These are phyloP conservation scores for Diachrysia chrysitis DNA, from an alignment of 2,888 invertebrate species.

Conservation along the genomic window DNA sequence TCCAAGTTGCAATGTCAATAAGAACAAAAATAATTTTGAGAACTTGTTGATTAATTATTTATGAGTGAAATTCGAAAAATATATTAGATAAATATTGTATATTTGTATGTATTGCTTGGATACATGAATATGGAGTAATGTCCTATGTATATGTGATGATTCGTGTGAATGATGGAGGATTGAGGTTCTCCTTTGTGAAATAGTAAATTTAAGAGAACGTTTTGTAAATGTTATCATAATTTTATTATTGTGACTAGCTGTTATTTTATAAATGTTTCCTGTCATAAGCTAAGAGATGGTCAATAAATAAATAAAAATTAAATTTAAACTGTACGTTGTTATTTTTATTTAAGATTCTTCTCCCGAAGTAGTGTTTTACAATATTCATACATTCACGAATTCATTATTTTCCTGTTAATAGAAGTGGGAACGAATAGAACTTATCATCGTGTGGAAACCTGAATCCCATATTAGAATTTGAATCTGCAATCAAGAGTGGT, in stretches of 20 bases:
- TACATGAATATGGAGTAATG: neutral
- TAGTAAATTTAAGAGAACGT: conserved; percentile 70
- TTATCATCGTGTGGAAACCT: no score
- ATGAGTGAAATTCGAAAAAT: conserved; percentile 5
- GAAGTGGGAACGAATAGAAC: no score
- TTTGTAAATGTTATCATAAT: conserved; percentile 85
- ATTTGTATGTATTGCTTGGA: conserved; percentile 1
- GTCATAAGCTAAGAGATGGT: conserved; percentile 84
- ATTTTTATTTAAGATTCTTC: conserved; percentile 31
- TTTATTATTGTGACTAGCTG: conserved; percentile 85
- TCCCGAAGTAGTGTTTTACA: neutral
- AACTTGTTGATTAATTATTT: conserved; percentile 16
- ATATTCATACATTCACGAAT: no score
- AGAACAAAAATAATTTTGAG: conserved; percentile 5
- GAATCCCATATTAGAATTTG: no score
- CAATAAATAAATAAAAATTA: conserved; percentile 85
- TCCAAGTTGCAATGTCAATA: neutral
- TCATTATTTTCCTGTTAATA: no score
- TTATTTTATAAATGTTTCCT: conserved; percentile 88
- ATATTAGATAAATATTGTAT: conserved; percentile 7
- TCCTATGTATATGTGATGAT: conserved; percentile 14
- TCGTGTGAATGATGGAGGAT: conserved; percentile 58
- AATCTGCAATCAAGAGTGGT: no score
- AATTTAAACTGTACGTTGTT: conserved; percentile 64
- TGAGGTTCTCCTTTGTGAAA: conserved; percentile 68